These are phyloP conservation scores for Promerops cafer DNA, from an alignment of 2,113 vertebrate species.

Conservation along the genomic window DNA sequence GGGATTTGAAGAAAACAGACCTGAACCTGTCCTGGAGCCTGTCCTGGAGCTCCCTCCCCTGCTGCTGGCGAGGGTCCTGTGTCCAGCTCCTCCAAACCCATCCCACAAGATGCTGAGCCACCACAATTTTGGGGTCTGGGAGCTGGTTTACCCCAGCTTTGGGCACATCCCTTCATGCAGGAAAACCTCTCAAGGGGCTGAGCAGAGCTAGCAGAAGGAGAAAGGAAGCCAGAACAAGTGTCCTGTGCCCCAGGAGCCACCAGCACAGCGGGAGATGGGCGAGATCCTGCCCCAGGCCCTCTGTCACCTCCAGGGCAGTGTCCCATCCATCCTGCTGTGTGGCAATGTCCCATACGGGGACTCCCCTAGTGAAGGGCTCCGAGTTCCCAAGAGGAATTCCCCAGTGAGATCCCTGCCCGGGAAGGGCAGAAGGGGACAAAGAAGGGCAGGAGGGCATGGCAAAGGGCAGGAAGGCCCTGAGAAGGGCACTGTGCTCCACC, in stretches of 20 bases:
- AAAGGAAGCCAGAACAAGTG: background rate
- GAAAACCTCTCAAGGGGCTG: background rate
- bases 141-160: background rate
- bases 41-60: background rate
- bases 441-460: background rate
- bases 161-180: background rate
- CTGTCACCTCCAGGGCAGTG: background rate
- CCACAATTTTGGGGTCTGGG: background rate
- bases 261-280: background rate
- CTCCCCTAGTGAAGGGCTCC: rapidly evolving
- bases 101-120: background rate
- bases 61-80: background rate
- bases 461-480: background rate
- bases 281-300: background rate
- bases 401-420: background rate
- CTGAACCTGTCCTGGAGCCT: background rate
- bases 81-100: rapidly evolving
- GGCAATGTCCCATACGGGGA: background rate
- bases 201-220: background rate
- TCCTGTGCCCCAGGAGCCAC: background rate
- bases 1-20: conserved; percentile 25
- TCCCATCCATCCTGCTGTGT: background rate
- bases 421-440: background rate
- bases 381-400: background rate
- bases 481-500: background rate